Conservation (phyloP, 2,888 invertebrate species). For the Melanotus villosus region DNA sequence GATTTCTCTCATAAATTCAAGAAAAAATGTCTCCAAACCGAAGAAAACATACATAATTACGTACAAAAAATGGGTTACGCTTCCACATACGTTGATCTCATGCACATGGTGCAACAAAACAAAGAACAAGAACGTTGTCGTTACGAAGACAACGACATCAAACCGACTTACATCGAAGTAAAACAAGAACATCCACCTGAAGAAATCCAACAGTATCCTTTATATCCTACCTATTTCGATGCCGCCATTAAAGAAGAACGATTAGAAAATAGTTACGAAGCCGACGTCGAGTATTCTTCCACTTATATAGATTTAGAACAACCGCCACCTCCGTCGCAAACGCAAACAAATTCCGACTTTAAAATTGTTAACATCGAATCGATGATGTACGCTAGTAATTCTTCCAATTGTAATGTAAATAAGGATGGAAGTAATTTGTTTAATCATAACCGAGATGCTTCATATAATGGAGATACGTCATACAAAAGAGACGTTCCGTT, state of each 20-base stretch:
- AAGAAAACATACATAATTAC: conserved; percentile 8
- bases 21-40: conserved; percentile 24
- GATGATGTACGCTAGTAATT: too few relatives aligned
- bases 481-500: too few relatives aligned
- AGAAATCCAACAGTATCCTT: background rate
- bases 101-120: conserved; percentile 31
- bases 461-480: too few relatives aligned
- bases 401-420: too few relatives aligned
- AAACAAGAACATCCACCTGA: conserved; percentile 12
- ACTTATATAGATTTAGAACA: conserved; percentile 1
- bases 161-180: background rate
- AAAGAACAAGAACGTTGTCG: background rate
- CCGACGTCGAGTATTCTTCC: conserved; percentile 7
- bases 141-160: background rate
- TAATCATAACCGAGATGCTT: too few relatives aligned
- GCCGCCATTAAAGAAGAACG: conserved; percentile 17
- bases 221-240: background rate
- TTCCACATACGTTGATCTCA: conserved; percentile 17
- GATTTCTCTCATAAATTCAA: conserved; percentile 28
- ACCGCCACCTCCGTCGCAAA: background rate
- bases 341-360: background rate
- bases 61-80: conserved; percentile 15
- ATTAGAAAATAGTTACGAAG: conserved; percentile 13
- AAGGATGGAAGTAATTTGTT: too few relatives aligned
- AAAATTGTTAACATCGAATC: conserved; percentile 15